Base-by-base conservation (phyloP, 2,797 vertebrate genomes). In the Brotula barbata region DNA sequence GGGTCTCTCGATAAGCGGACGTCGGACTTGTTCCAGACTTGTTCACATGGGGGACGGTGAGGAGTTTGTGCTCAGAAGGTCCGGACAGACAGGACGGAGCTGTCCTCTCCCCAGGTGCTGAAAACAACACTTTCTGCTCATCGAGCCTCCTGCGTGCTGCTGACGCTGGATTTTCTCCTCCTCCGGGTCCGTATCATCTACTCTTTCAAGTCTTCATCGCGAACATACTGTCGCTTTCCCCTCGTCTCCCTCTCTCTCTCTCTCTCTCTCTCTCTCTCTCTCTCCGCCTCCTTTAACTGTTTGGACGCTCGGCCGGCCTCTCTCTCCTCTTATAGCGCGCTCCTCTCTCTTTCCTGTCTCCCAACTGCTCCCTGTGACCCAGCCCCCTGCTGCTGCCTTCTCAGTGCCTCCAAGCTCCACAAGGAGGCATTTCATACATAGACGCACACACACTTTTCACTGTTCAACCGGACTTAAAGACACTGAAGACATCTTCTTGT, bases 71-170 rank as follows among this genome's bases (percentile, higher is more conserved):
- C 46, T 28, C 60, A 22, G 68, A 68, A 46, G 78, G 79, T 70
- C 74, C 56, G 50, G 52, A 64, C 64, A 17, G 73, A 31, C 52
- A 16, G 59, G 43, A 41, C 3, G 82, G 78, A 89, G 80, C 88
- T 91, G 84, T 89, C 85, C 81, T 78, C 83, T 71, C 63, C 75
- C 73, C 67, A 31, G 80, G 88, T 89, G 80, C 87, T 89, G 89
- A 89, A 88, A 62, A 66, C 6, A 40, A 61, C 60, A 75, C 78
- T 80, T 72, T 46, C 34, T 43, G 59, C 72, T 68, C 68, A 71
- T 75, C 73, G 75, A 80, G 70, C 56, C 58, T 22, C 60, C 40
- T 16, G 67, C 51, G 59, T 42, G n/a, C 31, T 33, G 6, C 31
- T 33, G 6, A 6, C 31, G 6, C 31, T 33, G 31, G 6, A 11